A percentile compares a stretch with the other conserved stretches of the same genome.
Evolutionary conservation across 2,113 vertebrate genomes (phyloP).

Genomic region (Euleptes europaea): DNA sequence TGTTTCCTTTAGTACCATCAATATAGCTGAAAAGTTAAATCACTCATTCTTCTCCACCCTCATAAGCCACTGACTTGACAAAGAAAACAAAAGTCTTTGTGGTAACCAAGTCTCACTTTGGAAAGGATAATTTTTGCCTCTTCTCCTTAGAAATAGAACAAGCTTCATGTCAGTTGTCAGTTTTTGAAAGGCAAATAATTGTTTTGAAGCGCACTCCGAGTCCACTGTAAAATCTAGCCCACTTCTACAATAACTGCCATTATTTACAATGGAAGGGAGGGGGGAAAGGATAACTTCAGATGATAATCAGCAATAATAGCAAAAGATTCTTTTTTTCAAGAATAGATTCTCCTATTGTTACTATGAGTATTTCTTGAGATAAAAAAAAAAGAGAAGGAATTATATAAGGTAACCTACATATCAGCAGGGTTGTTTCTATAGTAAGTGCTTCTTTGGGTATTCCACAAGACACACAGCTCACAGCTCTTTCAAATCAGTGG

Average conservation of each 20-base stretch:
- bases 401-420: slow-evolving; percentile 45
- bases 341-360: slow-evolving; percentile 43
- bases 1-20: neutral
- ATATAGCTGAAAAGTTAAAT: neutral
- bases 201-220: neutral
- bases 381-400: slow-evolving; percentile 51
- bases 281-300: slow-evolving; percentile 29
- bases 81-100: slow-evolving; percentile 7
- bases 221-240: slow-evolving; percentile 3
- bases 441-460: slow-evolving; percentile 53
- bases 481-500: slow-evolving; percentile 62
- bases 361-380: slow-evolving; percentile 46
- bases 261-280: slow-evolving; percentile 42
- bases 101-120: neutral
- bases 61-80: slow-evolving; percentile 1
- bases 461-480: slow-evolving; percentile 33
- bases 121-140: slow-evolving; percentile 22
- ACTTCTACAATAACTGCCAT: slow-evolving; percentile 25
- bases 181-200: slow-evolving; percentile 33
- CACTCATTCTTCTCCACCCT: neutral
- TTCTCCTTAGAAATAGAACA: slow-evolving; percentile 15
- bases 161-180: slow-evolving; percentile 21
- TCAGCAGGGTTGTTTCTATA: slow-evolving; percentile 59
- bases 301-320: slow-evolving; percentile 45
- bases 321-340: slow-evolving; percentile 36